Base-by-base conservation (phyloP, 2,888 invertebrate genomes). In the Malthinus flaveolus region DNA sequence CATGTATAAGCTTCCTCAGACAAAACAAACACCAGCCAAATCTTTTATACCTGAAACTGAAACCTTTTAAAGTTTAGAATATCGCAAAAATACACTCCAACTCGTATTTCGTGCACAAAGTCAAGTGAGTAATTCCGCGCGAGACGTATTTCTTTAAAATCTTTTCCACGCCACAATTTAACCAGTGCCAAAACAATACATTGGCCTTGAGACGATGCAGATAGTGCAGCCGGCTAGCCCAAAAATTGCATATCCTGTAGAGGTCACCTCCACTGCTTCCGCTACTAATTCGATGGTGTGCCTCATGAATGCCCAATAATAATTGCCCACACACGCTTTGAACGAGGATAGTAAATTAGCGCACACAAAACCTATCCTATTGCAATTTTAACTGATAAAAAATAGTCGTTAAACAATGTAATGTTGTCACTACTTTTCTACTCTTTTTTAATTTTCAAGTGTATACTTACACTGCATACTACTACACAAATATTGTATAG, bases 181-280 rank as follows among this genome's bases (percentile, higher is more conserved):
- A 36, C 51, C 46, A 52, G 46, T 45, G 57, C 53, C 53, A 56
- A 57, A 63, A 60, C 63, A 63, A 60, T 58, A 49, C 54, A 37
- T 44, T 63, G 57, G 50, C 63, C 63, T 63, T 63, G 63, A 63
- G 60, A 63, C 60, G 55, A 51, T 60, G 52, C 60, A 57, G 55
- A 51, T 59, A 56, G 59, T 51, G 54, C 50, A 56, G 57, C 50
- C 49, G 55, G 52, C 56, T 46, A 51, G 59, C 62, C 56, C 46
- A 56, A 48, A n/a, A 42, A 51, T 36, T 45, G 49, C 52, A 56
- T 56, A 56, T 57, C 60, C 57, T 62, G 57, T 52, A 56, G 52
- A 57, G 60, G 54, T 62, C 60, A 64, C 64, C 64, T 64, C 61
- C 56, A 54, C 50, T 34, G 59, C 64, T 64, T 62, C 64, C 64